Base-by-base conservation (phyloP, 2,113 vertebrate genomes). In the Oncorhynchus gorbuscha region DNA sequence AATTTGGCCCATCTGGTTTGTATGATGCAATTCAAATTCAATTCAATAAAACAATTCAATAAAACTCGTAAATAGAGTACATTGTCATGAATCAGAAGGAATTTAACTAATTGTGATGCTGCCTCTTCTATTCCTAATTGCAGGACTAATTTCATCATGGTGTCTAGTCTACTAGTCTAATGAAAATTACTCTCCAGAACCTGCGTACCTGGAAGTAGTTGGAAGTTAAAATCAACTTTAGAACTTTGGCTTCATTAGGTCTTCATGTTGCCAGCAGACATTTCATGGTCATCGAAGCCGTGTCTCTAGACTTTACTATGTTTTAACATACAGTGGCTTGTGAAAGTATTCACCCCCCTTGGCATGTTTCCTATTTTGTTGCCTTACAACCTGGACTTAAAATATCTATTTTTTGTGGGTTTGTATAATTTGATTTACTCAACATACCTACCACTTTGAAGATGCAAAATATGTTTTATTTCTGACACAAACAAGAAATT, bases 51-150 rank as follows among this genome's bases (percentile, higher is more conserved):
- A n/a, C n/a, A n/a, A n/a, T n/a, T n/a, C n/a, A n/a, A n/a, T n/a
- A n/a, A n/a, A n/a, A n/a, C n/a, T n/a, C 73, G 80, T 84, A 45
- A 79, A 75, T 35, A 59, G 8, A 39, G 35, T 39, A 39, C 3
- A 59, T 83, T 77, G 48, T 77, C 58, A 82, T 82, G 73, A 69
- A 74, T 55, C 64, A 11, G 26, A 73, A 79, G 78, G 70, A 70
- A 62, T 61, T 20, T 7, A 61, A 61, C 9, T 68, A 39, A 32
- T 3, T 59, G 35, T 12, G 28, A 59, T 11, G 20, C 20, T 32
- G 35, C n/a, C 14, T 35, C 61, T 61, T 20, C 28, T 30, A 18
- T n/a, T 32, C 16, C 49, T 3, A 30, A 32, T 72, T 71, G 11
- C 7, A 71, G 69, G 14, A 55, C 69, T 39, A 39, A 39, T 48